Base-by-base conservation (phyloP, 2,888 invertebrate species). In the Brachyptera risi region DNA sequence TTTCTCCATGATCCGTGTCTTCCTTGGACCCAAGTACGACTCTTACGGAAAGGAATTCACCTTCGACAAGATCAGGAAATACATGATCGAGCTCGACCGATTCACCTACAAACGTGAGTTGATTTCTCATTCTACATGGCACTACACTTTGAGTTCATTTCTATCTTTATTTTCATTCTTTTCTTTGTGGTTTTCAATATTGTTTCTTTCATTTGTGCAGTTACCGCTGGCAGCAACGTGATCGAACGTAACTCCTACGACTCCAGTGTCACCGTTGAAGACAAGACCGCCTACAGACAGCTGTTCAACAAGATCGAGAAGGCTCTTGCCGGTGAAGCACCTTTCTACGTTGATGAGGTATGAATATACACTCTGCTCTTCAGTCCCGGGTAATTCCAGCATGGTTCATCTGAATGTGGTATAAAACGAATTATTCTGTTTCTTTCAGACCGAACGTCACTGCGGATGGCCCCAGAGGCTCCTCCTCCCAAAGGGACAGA, bases 401-500 rank as follows among this genome's bases (percentile, higher is more conserved):
- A 19, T 9, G 1, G 2, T n/a, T n/a, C n/a, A n/a, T n/a, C n/a
- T n/a, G n/a, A n/a, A n/a, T n/a, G n/a, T n/a, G n/a, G n/a, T 38
- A 11, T n/a, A n/a, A n/a, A n/a, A n/a, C n/a, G n/a, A n/a, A n/a
- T n/a, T n/a, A n/a, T 54, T 1, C 37, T 3, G 11, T 31, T 54
- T 15, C 3, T 15, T 37, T 13, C 49, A 62, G 60, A 58, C 21
- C 57, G 60, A 42, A 70, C 76, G 78, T 50, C 77, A 85, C 69
- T 85, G 83, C 65, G 85, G 85, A 56, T 87, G 86, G 80, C 90
- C 90, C 2, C 78, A 82, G 24, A 84, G 88, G 67, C 77, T 89
- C 44, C 72, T 89, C 44, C 75, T 91, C 56, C 90, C 91, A 47
- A 86, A 78, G 69, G 91, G 91, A 71, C 81, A 74, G 66, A 74